Base-by-base conservation (phyloP, 2,888 invertebrate genomes). In the Epirrhoe tristata region DNA sequence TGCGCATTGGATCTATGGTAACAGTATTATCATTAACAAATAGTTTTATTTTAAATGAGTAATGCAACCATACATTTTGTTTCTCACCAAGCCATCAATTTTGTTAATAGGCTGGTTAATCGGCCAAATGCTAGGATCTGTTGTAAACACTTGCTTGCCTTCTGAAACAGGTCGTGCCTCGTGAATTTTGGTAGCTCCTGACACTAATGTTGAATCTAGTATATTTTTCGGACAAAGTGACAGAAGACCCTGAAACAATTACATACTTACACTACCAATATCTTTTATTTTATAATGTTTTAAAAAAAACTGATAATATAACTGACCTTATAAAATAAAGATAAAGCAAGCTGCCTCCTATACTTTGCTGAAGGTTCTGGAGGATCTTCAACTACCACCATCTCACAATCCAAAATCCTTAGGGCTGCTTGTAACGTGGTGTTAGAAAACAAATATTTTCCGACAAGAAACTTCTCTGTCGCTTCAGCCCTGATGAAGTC, bases 61-160 rank as follows among this genome's bases (percentile, higher is more conserved):
- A n/a, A n/a, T n/a, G n/a, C n/a, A n/a, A n/a, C n/a, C n/a, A n/a
- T n/a, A n/a, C n/a, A n/a, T n/a, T n/a, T n/a, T n/a, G n/a, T n/a
- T n/a, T n/a, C 74, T 67, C 74, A 86, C 90, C 75, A 89, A 67
- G 5, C 83, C 95, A 80, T 96, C 96, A 5, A 95, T 71, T 86
- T 97, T 97, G 0, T 94, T 93, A 50, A 96, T 82, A 0, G 96
- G 95, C 78, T 96, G 87, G 70, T 94, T 95, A 36, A 96, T 74
- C 0, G 97, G 96, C 94, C 95, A 96, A 48, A 95, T 72, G 0
- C 90, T 85, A 59, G 94, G 91, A 72, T 96, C 94, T 0, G 95
- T 95, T 60, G 95, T 94, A 77, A 93, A 96, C 32, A 93, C 91
- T 80, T 96, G 96, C 51, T 83, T 89, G 0, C 94, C 96, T 4